Evolutionary conservation across 2,113 vertebrate genomes (phyloP).

Genomic region (Neodontobutis hainanensis): DNA sequence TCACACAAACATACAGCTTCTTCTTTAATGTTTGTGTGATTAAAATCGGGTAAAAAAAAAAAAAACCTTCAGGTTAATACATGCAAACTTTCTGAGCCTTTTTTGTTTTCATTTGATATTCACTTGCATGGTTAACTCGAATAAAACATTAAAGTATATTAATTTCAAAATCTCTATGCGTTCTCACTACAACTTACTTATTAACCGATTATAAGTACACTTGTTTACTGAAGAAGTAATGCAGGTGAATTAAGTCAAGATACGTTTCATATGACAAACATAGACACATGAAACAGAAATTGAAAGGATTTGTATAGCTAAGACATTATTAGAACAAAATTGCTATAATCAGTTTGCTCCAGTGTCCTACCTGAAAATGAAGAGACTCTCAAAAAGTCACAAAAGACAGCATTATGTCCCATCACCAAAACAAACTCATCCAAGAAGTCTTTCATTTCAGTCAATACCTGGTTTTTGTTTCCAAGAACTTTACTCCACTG

Average conservation of each 20-base stretch:
- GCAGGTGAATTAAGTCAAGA: too few relatives aligned
- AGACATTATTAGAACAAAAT: too few relatives aligned
- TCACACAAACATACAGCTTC: too few relatives aligned
- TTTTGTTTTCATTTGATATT: too few relatives aligned
- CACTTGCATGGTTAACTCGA: neutral
- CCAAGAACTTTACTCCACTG: slow-evolving; percentile 31
- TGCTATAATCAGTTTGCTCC: neutral
- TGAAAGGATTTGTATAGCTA: too few relatives aligned
- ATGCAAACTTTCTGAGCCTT: neutral
- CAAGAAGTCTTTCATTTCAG: slow-evolving; percentile 6
- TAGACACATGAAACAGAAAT: neutral
- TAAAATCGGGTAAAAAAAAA: too few relatives aligned
- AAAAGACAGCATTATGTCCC: slow-evolving; percentile 12
- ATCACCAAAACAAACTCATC: slow-evolving; percentile 16
- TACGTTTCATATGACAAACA: too few relatives aligned
- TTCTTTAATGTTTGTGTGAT: too few relatives aligned
- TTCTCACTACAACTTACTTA: too few relatives aligned
- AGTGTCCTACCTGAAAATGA: slow-evolving; percentile 64
- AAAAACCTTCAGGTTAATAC: too few relatives aligned
- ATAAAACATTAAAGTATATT: neutral
- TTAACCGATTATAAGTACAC: too few relatives aligned
- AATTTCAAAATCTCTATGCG: neutral
- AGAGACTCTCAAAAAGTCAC: slow-evolving; percentile 15
- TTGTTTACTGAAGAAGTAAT: too few relatives aligned
- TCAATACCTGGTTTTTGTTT: neutral